phyloP scores from a whole-genome alignment of 1,140 invertebrate genomes.

The Diploscapter pachys region DNA sequence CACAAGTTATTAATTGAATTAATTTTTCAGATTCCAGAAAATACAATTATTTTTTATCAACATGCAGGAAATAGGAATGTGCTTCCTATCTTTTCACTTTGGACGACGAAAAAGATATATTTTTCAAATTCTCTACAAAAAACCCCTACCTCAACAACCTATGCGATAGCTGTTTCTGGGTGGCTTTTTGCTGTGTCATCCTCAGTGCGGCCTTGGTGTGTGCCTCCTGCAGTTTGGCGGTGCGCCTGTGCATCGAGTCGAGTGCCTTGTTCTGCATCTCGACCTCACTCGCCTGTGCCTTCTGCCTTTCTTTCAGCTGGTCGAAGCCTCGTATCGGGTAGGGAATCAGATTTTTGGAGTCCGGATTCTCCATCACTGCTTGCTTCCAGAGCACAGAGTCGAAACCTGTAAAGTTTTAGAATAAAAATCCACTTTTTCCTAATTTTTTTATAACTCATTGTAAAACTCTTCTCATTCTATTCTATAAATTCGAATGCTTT shows the following conservation, averaged over 20 bases:
- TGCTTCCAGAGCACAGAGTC: slow-evolving; percentile 34
- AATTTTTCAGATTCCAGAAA: too few relatives aligned
- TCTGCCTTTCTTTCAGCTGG: slow-evolving; percentile 28
- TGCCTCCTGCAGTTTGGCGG: background rate
- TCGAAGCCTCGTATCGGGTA: slow-evolving; percentile 38
- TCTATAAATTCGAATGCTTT: background rate
- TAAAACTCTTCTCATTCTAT: background rate
- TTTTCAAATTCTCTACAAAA: too few relatives aligned
- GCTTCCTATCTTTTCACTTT: too few relatives aligned
- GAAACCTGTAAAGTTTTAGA: slow-evolving; percentile 9
- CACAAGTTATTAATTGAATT: too few relatives aligned
- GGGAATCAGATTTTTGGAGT: slow-evolving; percentile 31
- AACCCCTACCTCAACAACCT: background rate
- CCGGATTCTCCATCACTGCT: slow-evolving; percentile 33
- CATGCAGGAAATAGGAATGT: too few relatives aligned
- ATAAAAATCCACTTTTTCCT: slow-evolving; percentile 1
- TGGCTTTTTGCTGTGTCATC: slow-evolving; percentile 3
- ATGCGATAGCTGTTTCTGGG: slow-evolving; percentile 12
- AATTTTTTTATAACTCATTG: background rate
- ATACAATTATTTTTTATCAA: too few relatives aligned
- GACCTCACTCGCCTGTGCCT: slow-evolving; percentile 24
- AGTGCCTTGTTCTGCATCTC: background rate
- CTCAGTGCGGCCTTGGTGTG: background rate
- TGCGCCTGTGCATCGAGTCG: slow-evolving; percentile 1
- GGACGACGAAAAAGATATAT: too few relatives aligned